Evolutionary conservation across 1,140 invertebrate species (phyloP), one percentile per base, ranked within the genome.

Genomic region (Aphaenogaster rudis): DNA sequence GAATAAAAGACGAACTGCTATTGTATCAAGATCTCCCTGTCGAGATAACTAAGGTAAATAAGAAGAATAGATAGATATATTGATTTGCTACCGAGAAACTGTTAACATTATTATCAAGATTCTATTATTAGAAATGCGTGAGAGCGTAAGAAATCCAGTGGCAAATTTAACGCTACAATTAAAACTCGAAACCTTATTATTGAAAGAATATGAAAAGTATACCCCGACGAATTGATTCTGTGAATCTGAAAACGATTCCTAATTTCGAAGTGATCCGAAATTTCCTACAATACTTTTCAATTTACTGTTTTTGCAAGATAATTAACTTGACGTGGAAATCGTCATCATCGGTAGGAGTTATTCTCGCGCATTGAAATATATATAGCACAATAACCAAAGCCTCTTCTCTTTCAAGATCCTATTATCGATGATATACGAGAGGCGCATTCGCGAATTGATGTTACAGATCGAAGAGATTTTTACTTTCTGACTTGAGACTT

Each of bases 401-500:
- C 5, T 15, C n/a, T 21, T 8, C 17, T 21, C 17, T 39, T 28
- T 76, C 13, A 59, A 76, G 52, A 59, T 57, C 17, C n/a, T 15
- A 33, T 48, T 45, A 48, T 78, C 21, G 33, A 21, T 42, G n/a
- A 80, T 50, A 50, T 6, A 17, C 61, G 36, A 50, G 7, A n/a
- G 28, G 33, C 2, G 36, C 21, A 69, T 52, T 52, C n/a, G 61
- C 63, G 3, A 52, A 69, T 67, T 50, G 39, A 52, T 21, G 33
- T 39, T 52, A 7, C 67, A 48, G 11, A 48, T 45, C 13, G 17
- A 57, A 72, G 50, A 81, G 50, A 71, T 42, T 59, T 54, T 72
- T 52, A 71, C 36, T 39, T 82, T 57, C 66, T 50, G 45, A 21
- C 0, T 21, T 82, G 50, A 81, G 50, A 71, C 54, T 59, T 54